A percentile compares a stretch with the other conserved stretches of the same genome.
phyloP scores from a whole-genome alignment of 1,140 invertebrate genomes.

The Nephila pilipes region DNA sequence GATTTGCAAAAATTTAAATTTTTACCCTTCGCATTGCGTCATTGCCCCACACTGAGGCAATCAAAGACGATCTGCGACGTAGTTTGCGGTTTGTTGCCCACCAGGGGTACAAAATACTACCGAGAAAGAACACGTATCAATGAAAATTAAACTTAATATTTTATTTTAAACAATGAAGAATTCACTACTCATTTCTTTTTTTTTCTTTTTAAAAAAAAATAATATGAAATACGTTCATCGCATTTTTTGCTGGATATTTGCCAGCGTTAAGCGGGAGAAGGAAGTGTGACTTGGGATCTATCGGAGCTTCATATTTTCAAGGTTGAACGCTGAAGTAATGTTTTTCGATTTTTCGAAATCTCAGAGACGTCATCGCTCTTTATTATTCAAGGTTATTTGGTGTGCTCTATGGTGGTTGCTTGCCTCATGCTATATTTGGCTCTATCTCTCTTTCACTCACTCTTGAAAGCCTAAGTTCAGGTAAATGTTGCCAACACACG shows the following conservation, averaged over 20 bases:
- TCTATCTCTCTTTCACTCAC: background rate
- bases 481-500: background rate
- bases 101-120: background rate
- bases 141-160: background rate
- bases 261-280: slow-evolving; percentile 36
- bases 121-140: background rate
- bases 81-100: background rate
- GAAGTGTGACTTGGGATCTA: slow-evolving; percentile 17
- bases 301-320: slow-evolving; percentile 62
- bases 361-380: slow-evolving; percentile 52
- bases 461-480: background rate
- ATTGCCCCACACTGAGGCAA: slow-evolving; percentile 25
- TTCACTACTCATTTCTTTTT: background rate
- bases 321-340: slow-evolving; percentile 66
- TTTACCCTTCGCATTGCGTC: background rate
- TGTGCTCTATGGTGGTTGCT: slow-evolving; percentile 6
- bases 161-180: background rate
- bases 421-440: slow-evolving; percentile 15
- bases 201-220: background rate
- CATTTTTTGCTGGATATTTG: slow-evolving; percentile 58
- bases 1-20: no score
- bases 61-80: background rate
- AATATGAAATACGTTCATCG: background rate
- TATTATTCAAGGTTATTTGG: slow-evolving; percentile 50
- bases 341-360: slow-evolving; percentile 65